Conservation (phyloP, 2,113 vertebrate genomes). For the Orthonyx spaldingii region DNA sequence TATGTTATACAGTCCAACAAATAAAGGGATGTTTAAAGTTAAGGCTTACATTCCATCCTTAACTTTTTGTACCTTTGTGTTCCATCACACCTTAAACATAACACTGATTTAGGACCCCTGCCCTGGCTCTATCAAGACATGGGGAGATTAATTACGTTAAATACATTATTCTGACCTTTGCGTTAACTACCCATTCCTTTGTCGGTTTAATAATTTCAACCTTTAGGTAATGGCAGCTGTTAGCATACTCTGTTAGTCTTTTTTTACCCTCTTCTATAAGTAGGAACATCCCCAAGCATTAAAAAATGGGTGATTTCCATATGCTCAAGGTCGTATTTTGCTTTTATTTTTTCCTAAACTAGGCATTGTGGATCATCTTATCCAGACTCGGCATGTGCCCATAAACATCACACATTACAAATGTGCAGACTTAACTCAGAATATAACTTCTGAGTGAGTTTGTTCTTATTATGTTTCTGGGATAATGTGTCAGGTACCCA, state of each 20-base stretch:
- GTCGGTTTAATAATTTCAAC: background rate
- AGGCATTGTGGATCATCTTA: background rate
- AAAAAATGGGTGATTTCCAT: background rate
- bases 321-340: background rate
- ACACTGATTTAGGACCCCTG: conserved; percentile 30
- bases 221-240: conserved; percentile 20
- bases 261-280: background rate
- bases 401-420: background rate
- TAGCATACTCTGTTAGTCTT: background rate
- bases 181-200: background rate
- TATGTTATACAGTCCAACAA: conserved; percentile 56
- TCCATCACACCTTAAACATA: conserved; percentile 58
- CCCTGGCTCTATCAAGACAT: background rate
- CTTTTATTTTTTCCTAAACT: background rate
- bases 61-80: conserved; percentile 60
- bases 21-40: conserved; percentile 67
- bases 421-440: background rate
- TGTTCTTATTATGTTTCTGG: background rate
- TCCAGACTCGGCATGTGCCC: background rate
- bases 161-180: background rate
- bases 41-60: conserved; percentile 61
- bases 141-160: background rate
- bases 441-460: background rate
- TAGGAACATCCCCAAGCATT: background rate
- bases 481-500: background rate